A percentile compares a stretch with the other conserved stretches of the same genome.
These are phyloP conservation scores for Mastomys natalensis DNA, from an alignment of 2,113 vertebrate species.

Conservation along the genomic window DNA sequence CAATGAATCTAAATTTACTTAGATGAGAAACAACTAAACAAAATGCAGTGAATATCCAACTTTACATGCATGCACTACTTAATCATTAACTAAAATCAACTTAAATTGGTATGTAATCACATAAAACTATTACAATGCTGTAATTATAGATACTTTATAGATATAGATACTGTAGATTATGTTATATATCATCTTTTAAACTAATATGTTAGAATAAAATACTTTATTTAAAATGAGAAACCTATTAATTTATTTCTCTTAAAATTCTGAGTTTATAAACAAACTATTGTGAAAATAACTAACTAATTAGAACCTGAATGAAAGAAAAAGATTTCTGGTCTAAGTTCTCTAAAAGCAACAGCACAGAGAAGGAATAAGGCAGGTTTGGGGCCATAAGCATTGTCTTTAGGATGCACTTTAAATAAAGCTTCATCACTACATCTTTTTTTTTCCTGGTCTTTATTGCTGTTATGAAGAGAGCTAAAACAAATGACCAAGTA, in stretches of 20 bases:
- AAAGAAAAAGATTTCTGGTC: neutral
- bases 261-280: slow-evolving; percentile 38
- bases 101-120: neutral
- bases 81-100: slow-evolving; percentile 28
- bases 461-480: slow-evolving; percentile 5
- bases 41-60: neutral
- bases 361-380: neutral
- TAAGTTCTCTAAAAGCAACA: slow-evolving; percentile 38
- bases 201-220: neutral
- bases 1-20: neutral
- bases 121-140: neutral
- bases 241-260: slow-evolving; percentile 2
- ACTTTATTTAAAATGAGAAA: slow-evolving; percentile 23
- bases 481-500: slow-evolving; percentile 53
- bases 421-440: slow-evolving; percentile 22
- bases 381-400: neutral
- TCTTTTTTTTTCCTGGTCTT: slow-evolving; percentile 26
- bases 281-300: neutral
- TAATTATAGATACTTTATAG: too few relatives aligned
- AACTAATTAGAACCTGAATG: neutral
- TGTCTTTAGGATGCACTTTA: slow-evolving; percentile 10
- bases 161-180: neutral
- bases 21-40: neutral
- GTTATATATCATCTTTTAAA: neutral
- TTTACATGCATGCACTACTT: neutral